Conservation (phyloP, 2,113 vertebrate species). For the Barnardius zonarius region DNA sequence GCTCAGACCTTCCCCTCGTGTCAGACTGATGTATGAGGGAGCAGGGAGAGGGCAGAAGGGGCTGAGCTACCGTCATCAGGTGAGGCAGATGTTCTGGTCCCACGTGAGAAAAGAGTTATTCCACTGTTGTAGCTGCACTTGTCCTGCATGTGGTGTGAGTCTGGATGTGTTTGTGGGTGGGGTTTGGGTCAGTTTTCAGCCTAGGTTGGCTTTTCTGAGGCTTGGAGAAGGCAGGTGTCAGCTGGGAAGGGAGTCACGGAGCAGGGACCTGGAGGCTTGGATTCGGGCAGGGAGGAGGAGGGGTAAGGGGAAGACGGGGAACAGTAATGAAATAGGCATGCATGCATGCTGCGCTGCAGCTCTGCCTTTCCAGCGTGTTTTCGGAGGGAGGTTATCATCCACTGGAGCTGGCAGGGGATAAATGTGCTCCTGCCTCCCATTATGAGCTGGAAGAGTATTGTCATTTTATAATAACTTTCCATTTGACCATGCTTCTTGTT, state of each 20-base stretch:
- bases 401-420: neutral
- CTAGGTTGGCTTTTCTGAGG: neutral
- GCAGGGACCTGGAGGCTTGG: neutral
- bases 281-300: no score
- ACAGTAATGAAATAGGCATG: neutral
- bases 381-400: neutral
- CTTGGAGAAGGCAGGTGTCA: neutral
- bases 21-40: neutral
- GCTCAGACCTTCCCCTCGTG: neutral
- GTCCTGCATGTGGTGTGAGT: neutral
- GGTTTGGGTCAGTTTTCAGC: neutral
- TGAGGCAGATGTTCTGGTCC: neutral
- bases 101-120: neutral
- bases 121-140: neutral
- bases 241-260: neutral
- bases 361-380: neutral
- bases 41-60: neutral
- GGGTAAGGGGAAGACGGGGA: neutral
- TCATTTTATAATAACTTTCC: neutral
- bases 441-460: neutral
- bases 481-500: neutral
- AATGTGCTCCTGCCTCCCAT: neutral
- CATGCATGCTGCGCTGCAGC: rapidly evolving
- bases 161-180: neutral
- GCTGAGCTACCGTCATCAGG: neutral